Base-by-base conservation (phyloP, 35 echinoderm and acorn worm genomes). In the Apostichopus parvimensis region DNA sequence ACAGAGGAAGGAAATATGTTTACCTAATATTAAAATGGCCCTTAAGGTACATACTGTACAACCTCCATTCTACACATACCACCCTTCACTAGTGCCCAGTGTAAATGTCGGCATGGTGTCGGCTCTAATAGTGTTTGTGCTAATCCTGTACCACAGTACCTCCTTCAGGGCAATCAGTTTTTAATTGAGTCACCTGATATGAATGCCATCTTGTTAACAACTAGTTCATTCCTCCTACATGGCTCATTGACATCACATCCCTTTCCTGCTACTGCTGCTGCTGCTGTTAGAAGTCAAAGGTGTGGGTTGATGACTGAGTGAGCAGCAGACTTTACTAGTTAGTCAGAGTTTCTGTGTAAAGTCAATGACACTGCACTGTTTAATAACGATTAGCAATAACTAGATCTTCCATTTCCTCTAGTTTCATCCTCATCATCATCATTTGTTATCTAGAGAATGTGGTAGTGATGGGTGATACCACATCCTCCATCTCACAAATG, bases 241-340 rank as follows among this genome's bases (percentile, higher is more conserved):
- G 64, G 21, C 45, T 54, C 22, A 18, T 54, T 88, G 86, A 71
- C 62, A 23, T 61, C 14, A 87, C 58, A 88, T 88, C 86, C 86
- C 28, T 54, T 73, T 88, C 68, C 86, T 73, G 60, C 0, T 28
- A 12, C 13, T 18, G 79, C 34, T 45, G 34, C 34, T 45, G 1
- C 34, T 45, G 34, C 34, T 45, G 34, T 45, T 45, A 10, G 78
- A 24, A 52, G 72, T 66, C 17, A 71, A 52, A 52, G 45, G 45
- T 68, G 86, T 88, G 86, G 62, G 86, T 57, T 66, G 86, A 88
- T 88, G 86, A 88, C 86, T 72, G 61, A 87, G 23, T 82, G 79
- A 9, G 12, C 58, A 61, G 71, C 21, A n/a, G 71, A 25, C 24
- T 73, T 18, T 22, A 75, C n/a, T 45, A 45, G 34, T 78, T 22